phyloP scores from a whole-genome alignment of 1,140 invertebrate genomes.

The Sinonovacula constricta region DNA sequence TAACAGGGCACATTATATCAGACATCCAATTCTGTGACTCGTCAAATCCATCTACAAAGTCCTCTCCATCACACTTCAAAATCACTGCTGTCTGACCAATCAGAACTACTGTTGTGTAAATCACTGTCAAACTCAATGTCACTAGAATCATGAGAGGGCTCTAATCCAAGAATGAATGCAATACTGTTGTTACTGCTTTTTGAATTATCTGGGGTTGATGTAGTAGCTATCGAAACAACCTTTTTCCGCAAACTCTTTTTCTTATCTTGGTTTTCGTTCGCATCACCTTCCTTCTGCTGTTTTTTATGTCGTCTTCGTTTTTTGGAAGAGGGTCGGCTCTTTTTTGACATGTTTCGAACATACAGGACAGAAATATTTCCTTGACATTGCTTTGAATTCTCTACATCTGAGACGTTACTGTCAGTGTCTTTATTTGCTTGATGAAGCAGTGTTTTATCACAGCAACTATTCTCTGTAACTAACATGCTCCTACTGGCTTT shows the following conservation, averaged over 20 bases:
- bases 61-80: conserved; percentile 30
- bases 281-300: conserved; percentile 28
- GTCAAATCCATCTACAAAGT: conserved; percentile 34
- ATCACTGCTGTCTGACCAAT: conserved; percentile 46
- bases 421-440: neutral
- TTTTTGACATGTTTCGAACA: conserved; percentile 18
- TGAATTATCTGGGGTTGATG: too few relatives aligned
- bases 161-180: conserved; percentile 35
- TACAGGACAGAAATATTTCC: conserved; percentile 6
- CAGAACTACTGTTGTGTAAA: conserved; percentile 38
- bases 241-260: too few relatives aligned
- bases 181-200: neutral
- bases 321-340: conserved; percentile 29
- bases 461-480: neutral
- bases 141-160: conserved; percentile 1
- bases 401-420: neutral
- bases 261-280: too few relatives aligned
- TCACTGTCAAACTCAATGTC: too few relatives aligned
- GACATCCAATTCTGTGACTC: conserved; percentile 14
- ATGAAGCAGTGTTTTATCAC: too few relatives aligned
- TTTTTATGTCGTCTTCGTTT: conserved; percentile 29
- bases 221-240: too few relatives aligned
- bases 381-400: neutral
- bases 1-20: neutral
- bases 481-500: neutral